Base-by-base conservation (phyloP, 2,797 vertebrate species). In the Scomberomorus guttatus region DNA sequence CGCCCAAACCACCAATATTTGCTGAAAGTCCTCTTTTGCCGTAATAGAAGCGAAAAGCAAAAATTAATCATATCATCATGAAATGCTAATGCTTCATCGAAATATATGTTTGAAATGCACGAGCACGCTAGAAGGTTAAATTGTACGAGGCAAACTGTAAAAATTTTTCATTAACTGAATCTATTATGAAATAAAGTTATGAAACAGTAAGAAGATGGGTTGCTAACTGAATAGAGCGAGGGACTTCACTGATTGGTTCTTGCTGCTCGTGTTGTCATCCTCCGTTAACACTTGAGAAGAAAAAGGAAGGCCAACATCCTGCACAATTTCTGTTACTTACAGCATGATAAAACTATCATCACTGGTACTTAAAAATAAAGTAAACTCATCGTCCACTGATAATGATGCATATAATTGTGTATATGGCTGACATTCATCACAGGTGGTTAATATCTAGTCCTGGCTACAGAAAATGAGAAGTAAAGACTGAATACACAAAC, bases 61-160 rank as follows among this genome's bases (percentile, higher is more conserved):
- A 71, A 74, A 69, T 63, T 4, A 77, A 63, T 62, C 9, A 58
- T 56, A 46, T 66, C n/a, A 42, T 51, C n/a, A 52, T 64, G 29
- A 62, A 63, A 70, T n/a, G 25, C 15, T 54, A 44, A 60, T 66
- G 15, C 14, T 52, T 54, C 42, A 51, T 44, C 9, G 11, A 22
- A 17, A 34, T 15, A 34, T 10, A 32, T 2, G 12, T 48, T 14
- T 32, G 34, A 56, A 39, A 27, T 15, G 18, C 54, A 17, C 0
- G 29, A 57, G 42, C 5, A 39, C 50, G 39, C 42, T n/a, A 2
- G n/a, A 62, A 46, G 18, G 51, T 12, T 8, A n/a, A 50, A 11
- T 55, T 46, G 34, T 10, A 67, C 22, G 56, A 63, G 29, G 52
- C 17, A 66, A 51, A 15, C 12, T 65, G 6, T 32, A 6, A 32